phyloP scores from a whole-genome alignment of 2,797 vertebrate genomes.

The Takifugu ocellatus region DNA sequence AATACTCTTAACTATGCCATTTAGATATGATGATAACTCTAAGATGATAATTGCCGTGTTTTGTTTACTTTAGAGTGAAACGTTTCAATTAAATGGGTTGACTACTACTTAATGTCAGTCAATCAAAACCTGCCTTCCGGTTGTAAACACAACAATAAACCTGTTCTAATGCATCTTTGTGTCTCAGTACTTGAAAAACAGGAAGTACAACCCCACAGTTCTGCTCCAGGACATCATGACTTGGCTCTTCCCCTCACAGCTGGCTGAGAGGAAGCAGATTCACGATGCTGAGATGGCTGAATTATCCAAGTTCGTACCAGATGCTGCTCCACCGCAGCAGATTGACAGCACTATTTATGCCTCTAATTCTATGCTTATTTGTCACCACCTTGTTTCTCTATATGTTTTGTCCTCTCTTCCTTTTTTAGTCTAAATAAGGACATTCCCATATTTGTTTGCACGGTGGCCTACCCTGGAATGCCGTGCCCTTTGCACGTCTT shows the following conservation, averaged over 20 bases:
- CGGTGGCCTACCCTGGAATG: slow-evolving; percentile 85
- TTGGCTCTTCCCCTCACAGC: slow-evolving; percentile 75
- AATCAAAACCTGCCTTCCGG: too few relatives aligned
- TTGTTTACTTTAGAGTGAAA: neutral
- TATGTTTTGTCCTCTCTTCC: neutral
- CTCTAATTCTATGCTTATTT: neutral
- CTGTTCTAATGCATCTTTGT: slow-evolving; percentile 8
- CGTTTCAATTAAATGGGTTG: neutral
- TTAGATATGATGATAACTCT: neutral
- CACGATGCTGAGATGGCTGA: slow-evolving; percentile 85
- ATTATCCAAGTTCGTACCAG: slow-evolving; percentile 83
- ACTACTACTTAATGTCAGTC: too few relatives aligned
- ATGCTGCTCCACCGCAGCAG: too few relatives aligned
- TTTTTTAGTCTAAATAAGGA: slow-evolving; percentile 80
- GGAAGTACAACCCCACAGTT: slow-evolving; percentile 81
- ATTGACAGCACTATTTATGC: neutral
- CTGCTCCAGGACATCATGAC: slow-evolving; percentile 82
- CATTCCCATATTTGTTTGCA: slow-evolving; percentile 91
- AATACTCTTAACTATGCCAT: too few relatives aligned
- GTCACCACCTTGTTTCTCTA: neutral
- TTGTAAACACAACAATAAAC: too few relatives aligned
- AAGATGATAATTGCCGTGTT: neutral
- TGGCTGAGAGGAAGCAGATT: slow-evolving; percentile 81
- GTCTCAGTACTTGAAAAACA: slow-evolving; percentile 82
- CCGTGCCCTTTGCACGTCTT: slow-evolving; percentile 89